Percentiles rank a stretch among this genome's conserved stretches.
Conservation (phyloP, 1,140 invertebrate species). For the Drosophila ficusphila region DNA sequence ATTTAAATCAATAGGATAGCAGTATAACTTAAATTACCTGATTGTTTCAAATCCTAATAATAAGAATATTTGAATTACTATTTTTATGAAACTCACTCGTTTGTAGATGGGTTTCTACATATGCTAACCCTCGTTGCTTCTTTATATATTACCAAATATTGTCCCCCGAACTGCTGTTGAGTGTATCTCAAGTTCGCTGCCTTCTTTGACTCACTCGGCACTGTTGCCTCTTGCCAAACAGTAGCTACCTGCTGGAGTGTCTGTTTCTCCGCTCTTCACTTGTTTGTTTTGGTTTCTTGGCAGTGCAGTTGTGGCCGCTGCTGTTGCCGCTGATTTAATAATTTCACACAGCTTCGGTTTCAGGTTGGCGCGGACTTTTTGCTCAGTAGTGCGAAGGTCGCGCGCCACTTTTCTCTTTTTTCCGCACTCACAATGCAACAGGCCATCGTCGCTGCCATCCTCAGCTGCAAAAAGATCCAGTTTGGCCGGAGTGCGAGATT, state of each 20-base stretch:
- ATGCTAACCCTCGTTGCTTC: background rate
- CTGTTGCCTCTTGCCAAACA: constrained; percentile 46
- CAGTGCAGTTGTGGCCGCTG: constrained; percentile 8
- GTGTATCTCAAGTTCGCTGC: constrained; percentile 37
- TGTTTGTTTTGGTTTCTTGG: constrained; percentile 55
- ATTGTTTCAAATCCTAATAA: too few species aligned
- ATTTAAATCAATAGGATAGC: too few species aligned
- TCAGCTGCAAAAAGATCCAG: constrained; percentile 59
- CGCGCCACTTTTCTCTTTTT: constrained; percentile 75
- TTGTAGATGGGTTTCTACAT: too few species aligned
- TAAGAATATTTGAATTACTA: too few species aligned
- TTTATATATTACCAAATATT: background rate
- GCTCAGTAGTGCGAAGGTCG: constrained; percentile 79
- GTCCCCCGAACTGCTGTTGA: background rate
- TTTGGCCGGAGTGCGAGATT: constrained; percentile 39
- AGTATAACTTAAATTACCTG: too few species aligned
- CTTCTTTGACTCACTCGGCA: constrained; percentile 22
- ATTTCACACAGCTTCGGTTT: constrained; percentile 50
- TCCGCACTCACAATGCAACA: constrained; percentile 33
- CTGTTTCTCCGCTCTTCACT: constrained; percentile 17
- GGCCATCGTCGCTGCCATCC: constrained; percentile 12
- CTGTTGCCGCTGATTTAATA: constrained; percentile 28
- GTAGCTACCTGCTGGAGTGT: constrained; percentile 46
- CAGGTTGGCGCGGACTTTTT: constrained; percentile 22
- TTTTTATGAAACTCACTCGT: too few species aligned